phyloP scores from a whole-genome alignment of 2,113 vertebrate species.

The Coregonus clupeaformis region DNA sequence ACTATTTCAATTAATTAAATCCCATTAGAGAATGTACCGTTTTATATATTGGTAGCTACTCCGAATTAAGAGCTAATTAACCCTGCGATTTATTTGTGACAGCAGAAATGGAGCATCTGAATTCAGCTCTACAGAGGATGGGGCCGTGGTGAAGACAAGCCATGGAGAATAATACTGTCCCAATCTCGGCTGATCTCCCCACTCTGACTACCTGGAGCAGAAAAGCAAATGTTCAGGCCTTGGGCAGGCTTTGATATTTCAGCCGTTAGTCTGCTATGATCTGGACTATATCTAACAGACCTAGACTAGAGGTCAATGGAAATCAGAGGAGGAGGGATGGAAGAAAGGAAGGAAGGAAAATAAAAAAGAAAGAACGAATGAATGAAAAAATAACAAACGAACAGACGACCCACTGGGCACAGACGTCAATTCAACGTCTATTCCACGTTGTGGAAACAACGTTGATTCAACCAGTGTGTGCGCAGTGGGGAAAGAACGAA shows the following conservation, averaged over 20 bases:
- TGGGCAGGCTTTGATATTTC: conserved; percentile 80
- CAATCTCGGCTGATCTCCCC: conserved; percentile 48
- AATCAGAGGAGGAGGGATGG: conserved; percentile 43
- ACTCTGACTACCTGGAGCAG: conserved; percentile 70
- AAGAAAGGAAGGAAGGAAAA: conserved; percentile 5
- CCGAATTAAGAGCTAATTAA: conserved; percentile 66
- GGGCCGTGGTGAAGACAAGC: neutral
- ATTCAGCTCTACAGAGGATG: conserved; percentile 22
- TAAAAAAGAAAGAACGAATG: neutral
- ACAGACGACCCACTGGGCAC: neutral
- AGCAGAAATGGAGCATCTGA: conserved; percentile 46
- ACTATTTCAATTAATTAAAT: conserved; percentile 61
- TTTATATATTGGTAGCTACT: conserved; percentile 51
- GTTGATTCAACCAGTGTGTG: no score
- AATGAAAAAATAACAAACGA: neutral
- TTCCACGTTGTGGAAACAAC: no score
- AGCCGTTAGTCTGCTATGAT: conserved; percentile 66
- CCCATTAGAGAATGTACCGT: conserved; percentile 53
- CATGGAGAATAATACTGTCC: conserved; percentile 19
- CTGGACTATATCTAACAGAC: conserved; percentile 75
- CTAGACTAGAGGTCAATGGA: conserved; percentile 74
- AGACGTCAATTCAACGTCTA: no score
- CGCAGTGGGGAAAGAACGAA: neutral
- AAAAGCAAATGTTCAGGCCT: conserved; percentile 73
- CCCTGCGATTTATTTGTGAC: conserved; percentile 51